Base-by-base conservation (phyloP, 2,888 invertebrate species). In the Stictocephala bisonia region DNA sequence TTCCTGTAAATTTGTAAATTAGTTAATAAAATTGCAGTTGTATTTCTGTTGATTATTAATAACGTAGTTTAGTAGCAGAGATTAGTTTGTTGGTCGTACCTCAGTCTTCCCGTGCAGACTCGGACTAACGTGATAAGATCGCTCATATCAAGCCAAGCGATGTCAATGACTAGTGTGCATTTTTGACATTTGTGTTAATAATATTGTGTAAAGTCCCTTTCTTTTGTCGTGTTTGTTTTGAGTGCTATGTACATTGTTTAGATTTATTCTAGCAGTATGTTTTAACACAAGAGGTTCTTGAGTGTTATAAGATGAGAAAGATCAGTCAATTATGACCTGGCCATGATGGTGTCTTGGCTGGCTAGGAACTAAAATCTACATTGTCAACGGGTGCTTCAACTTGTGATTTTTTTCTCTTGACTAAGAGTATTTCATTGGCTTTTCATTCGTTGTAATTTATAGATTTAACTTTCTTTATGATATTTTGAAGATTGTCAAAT, bases 1-100 rank as follows among this genome's bases (percentile, higher is more conserved):
- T 71, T 71, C 35, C 27, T 71, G 70, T 71, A 71, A 71, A 71
- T 71, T 71, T 71, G 70, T 71, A 71, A 41, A 44, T 41, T 64
- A 64, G 35, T 29, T 35, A 44, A 41, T 22, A 44, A 64, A 44
- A n/a, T n/a, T n/a, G n/a, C n/a, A n/a, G n/a, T n/a, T n/a, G n/a
- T 64, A 64, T 64, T 41, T 64, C 44, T 64, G 22, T 64, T 27
- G 40, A 60, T 64, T 64, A 24, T 64, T 27, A 44, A 60, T 15
- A 15, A 44, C 15, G 15, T 6, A 15, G 15, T 7, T 44, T 44
- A 26, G 64, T 64, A 64, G 64, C 31, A 3, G 64, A 60, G 60
- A 44, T 40, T 64, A 64, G 64, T 64, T 64, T 24, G 56, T 40
- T 64, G 64, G 64, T 44, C 60, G 31, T 44, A 64, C 22, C 64